A percentile compares a stretch with the other conserved stretches of the same genome.
Evolutionary conservation across 1,140 invertebrate genomes (phyloP).

Genomic region (Odontomachus brunneus): DNA sequence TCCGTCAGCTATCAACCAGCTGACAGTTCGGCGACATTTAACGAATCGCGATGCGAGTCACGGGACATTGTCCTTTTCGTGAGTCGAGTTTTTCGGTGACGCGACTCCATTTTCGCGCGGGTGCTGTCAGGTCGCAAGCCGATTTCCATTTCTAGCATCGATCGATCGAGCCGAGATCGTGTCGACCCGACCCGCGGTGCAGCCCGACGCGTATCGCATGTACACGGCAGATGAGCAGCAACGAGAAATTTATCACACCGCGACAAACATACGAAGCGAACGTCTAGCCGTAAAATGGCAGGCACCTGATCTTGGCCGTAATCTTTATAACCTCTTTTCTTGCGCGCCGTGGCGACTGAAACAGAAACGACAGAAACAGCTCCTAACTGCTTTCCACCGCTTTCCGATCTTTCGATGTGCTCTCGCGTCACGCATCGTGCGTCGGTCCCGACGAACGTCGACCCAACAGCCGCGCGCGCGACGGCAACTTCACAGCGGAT

Average conservation of each 20-base stretch:
- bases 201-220: no score
- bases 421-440: background rate
- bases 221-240: no score
- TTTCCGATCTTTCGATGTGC: no score
- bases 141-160: background rate
- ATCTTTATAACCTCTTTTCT: no score
- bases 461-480: background rate
- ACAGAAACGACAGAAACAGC: no score
- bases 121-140: background rate
- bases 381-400: no score
- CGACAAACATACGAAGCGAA: no score
- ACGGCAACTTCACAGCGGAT: background rate
- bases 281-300: no score
- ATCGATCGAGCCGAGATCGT: background rate
- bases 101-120: background rate
- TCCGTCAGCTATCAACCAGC: background rate
- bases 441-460: background rate
- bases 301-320: no score
- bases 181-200: background rate
- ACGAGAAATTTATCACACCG: no score
- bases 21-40: conserved; percentile 21
- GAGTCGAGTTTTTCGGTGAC: background rate
- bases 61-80: background rate
- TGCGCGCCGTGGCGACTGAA: no score
- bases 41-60: background rate